phyloP scores from a whole-genome alignment of 2,113 vertebrate genomes.

The Haliaeetus leucogaster region DNA sequence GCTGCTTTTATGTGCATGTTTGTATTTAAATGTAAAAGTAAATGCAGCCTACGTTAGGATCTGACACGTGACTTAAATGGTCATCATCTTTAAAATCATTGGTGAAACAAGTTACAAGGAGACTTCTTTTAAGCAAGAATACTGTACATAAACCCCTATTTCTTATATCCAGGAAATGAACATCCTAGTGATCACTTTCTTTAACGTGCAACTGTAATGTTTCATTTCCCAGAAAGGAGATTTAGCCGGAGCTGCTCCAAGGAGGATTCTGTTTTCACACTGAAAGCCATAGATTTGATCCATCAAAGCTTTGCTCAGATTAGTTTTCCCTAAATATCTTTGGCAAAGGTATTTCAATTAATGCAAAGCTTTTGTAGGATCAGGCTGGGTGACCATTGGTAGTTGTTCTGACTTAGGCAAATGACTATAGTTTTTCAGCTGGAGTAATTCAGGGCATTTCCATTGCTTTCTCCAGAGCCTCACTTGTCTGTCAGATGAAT shows the following conservation, averaged over 20 bases:
- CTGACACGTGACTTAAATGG: not conserved
- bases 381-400: not conserved
- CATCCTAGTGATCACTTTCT: not conserved
- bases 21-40: conserved; percentile 28
- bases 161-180: not conserved
- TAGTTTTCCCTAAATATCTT: not conserved
- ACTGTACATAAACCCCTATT: not conserved
- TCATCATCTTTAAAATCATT: not conserved
- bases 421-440: not conserved
- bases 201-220: not conserved
- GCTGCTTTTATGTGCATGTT: conserved; percentile 24
- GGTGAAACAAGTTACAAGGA: not conserved
- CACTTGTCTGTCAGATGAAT: not conserved
- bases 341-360: not conserved
- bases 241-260: not conserved
- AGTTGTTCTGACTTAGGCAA: not conserved
- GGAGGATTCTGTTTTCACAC: not conserved
- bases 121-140: not conserved
- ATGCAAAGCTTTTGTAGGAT: not conserved
- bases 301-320: not conserved
- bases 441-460: not conserved
- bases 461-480: not conserved
- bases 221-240: not conserved
- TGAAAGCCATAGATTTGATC: not conserved
- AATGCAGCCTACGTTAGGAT: not conserved